Evolutionary conservation across 2,113 vertebrate genomes (phyloP).

Genomic region (Daubentonia madagascariensis): DNA sequence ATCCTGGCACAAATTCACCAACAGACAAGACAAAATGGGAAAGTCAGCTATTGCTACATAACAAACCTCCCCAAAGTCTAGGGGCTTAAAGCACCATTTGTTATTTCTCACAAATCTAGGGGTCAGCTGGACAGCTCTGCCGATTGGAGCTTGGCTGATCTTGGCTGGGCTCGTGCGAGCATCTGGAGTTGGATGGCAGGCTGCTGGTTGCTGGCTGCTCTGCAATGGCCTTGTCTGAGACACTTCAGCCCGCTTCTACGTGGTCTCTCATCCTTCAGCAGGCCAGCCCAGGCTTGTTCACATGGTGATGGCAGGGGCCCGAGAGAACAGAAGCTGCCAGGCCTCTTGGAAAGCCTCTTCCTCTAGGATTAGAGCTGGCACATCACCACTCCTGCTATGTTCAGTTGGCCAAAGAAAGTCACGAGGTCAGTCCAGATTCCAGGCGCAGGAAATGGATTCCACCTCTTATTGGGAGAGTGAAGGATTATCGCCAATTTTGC

Average conservation of each 20-base stretch:
- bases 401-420: not conserved
- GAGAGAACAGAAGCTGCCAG: accelerated
- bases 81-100: not conserved
- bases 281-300: not conserved
- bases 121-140: not conserved
- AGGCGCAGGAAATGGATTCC: not conserved
- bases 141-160: not conserved
- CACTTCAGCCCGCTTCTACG: accelerated
- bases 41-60: not conserved
- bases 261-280: not conserved
- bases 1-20: not conserved
- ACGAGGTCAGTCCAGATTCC: not conserved
- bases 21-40: not conserved
- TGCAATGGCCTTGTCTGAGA: no score
- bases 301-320: not conserved
- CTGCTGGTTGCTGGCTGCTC: not conserved
- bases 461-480: not conserved
- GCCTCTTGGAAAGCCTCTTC: not conserved
- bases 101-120: accelerated
- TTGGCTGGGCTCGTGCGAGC: not conserved
- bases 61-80: not conserved
- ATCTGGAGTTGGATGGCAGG: not conserved
- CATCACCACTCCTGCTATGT: accelerated
- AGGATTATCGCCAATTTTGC: not conserved
- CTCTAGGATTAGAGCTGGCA: not conserved